Evolutionary conservation across 2,113 vertebrate species (phyloP), one percentile per base, ranked within the genome.

Genomic region (Mugil cephalus): DNA sequence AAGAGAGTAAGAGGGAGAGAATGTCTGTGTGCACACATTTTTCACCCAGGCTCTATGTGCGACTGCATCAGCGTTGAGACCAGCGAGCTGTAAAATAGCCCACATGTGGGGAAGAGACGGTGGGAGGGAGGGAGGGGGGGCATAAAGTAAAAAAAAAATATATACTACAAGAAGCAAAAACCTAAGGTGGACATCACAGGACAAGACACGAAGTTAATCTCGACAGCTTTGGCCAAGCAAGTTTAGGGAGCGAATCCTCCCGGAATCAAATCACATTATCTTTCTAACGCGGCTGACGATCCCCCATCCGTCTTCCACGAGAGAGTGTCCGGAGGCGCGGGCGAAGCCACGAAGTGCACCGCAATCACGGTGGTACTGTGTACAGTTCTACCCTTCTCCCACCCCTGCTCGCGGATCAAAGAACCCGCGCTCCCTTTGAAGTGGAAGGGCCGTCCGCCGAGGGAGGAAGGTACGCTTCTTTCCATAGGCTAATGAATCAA

Each of bases 401-500:
- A 48, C 69, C 77, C 63, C 54, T 79, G 69, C 74, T 85, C 42
- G 35, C 15, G 80, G 79, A 92, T 93, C 89, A 91, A 87, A 93
- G 85, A 78, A 72, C 74, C 64, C 18, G 50, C 61, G 74, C 74
- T 83, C 47, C 48, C 85, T 89, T 88, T 93, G 90, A 93, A 89
- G 83, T 84, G 67, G 51, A 70, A 63, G 51, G 82, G 77, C 80
- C 59, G 24, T 51, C 63, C 68, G 43, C 82, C 66, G 55, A 17
- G 81, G 69, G 73, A 78, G 68, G 64, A 85, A 87, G 82, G 72
- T 80, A 48, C 48, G 43, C 64, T 71, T 81, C 69, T 74, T 90
- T 77, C 59, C 74, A 82, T 80, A 78, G 86, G 68, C 85, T 88
- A 88, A 92, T 92, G 85, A 92, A 93, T 88, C 87, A 87, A 83